Evolutionary conservation across 2,797 vertebrate species (phyloP).

Genomic region (Enteromius viviparus): DNA sequence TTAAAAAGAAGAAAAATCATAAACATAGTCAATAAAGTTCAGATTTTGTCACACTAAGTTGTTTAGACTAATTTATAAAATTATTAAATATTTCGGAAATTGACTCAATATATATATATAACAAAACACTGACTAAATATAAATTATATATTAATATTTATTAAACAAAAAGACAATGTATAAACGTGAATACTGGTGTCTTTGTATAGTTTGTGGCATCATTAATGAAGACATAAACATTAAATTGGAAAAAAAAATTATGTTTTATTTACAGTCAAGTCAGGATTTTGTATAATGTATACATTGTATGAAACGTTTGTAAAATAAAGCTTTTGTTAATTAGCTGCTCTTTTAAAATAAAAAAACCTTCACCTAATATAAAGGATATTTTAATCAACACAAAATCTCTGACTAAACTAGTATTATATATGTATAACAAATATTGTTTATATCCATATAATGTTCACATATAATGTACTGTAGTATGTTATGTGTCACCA

Average conservation of each 20-base stretch:
- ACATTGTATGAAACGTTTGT: neutral
- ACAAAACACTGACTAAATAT: neutral
- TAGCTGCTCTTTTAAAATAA: neutral
- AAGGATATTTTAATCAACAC: neutral
- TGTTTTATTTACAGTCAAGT: neutral
- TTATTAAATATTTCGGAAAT: neutral
- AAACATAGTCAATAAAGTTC: neutral
- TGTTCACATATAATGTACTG: neutral
- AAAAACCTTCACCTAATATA: neutral
- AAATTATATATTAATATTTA: neutral
- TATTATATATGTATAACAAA: neutral
- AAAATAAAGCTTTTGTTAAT: neutral
- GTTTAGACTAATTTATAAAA: neutral
- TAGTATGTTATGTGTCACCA: neutral
- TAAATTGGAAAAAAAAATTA: neutral
- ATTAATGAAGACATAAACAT: neutral
- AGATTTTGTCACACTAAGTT: neutral
- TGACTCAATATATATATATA: neutral
- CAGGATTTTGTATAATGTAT: neutral
- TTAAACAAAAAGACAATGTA: no score
- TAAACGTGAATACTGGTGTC: neutral
- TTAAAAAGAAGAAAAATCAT: neutral
- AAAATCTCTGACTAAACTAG: neutral
- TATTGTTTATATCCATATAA: neutral
- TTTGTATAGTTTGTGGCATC: neutral